phyloP scores from a whole-genome alignment of 1,140 invertebrate genomes.

The Sitobion miscanthi region DNA sequence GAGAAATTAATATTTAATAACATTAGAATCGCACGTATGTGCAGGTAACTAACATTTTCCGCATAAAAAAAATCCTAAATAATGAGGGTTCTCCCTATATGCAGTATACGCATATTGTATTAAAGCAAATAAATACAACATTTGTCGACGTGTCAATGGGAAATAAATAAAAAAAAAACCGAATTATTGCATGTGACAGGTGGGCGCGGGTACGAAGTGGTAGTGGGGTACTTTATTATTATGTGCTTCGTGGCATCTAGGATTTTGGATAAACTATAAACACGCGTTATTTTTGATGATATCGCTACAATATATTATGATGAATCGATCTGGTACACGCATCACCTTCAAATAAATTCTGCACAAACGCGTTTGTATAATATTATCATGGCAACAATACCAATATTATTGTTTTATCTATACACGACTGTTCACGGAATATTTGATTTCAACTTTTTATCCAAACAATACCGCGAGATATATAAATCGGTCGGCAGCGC shows the following conservation, averaged over 20 bases:
- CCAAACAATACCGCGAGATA: slow-evolving; percentile 2
- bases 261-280: not conserved
- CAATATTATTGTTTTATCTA: not conserved
- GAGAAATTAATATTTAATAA: too few relatives aligned
- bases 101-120: not conserved
- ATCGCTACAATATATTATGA: not conserved
- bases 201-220: not conserved
- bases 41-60: not conserved
- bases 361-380: not conserved
- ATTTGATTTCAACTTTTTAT: slow-evolving; percentile 9
- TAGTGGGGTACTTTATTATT: not conserved
- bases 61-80: not conserved
- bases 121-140: not conserved
- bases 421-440: not conserved
- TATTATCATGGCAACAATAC: not conserved
- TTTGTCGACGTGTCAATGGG: not conserved
- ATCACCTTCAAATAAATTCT: slow-evolving; percentile 9
- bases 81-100: not conserved
- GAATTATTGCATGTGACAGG: not conserved
- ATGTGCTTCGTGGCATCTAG: not conserved
- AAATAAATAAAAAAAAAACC: not conserved
- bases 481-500: not conserved
- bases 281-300: not conserved
- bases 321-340: slow-evolving; percentile 8
- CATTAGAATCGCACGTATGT: too few relatives aligned